phyloP scores from a whole-genome alignment of 2,797 vertebrate species.

The Semotilus atromaculatus region DNA sequence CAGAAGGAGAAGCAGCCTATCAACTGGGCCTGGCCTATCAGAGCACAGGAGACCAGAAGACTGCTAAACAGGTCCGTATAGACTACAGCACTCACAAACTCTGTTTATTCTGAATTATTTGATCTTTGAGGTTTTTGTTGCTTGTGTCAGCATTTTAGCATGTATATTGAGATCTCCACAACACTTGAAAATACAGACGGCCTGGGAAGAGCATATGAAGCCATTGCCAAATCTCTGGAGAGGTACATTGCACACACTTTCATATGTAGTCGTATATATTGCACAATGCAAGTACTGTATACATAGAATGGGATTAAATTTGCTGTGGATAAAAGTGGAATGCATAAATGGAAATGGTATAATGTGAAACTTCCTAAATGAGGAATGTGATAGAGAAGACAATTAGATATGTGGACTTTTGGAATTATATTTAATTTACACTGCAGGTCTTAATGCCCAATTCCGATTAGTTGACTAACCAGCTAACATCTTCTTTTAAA shows the following conservation, averaged over 20 bases:
- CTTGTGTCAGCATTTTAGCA: conserved; percentile 66
- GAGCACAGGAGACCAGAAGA: conserved; percentile 60
- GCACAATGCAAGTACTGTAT: not conserved
- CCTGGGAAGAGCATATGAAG: conserved; percentile 67
- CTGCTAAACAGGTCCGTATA: conserved; percentile 64
- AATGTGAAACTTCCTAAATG: too few relatives aligned
- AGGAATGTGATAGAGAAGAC: not conserved
- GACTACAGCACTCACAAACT: not conserved
- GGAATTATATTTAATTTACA: not conserved
- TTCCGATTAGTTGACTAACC: too few relatives aligned
- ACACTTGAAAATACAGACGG: conserved; percentile 59
- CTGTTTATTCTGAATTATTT: not conserved
- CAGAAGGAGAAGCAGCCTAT: conserved; percentile 64
- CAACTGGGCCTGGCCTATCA: conserved; percentile 71
- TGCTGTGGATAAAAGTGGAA: not conserved
- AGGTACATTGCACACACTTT: conserved; percentile 57
- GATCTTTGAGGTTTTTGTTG: not conserved
- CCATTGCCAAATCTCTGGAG: conserved; percentile 66
- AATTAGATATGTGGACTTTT: not conserved
- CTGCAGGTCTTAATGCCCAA: too few relatives aligned
- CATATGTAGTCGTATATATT: not conserved
- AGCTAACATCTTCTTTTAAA: too few relatives aligned
- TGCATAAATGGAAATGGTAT: not conserved
- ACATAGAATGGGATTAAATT: not conserved
- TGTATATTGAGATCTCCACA: conserved; percentile 61